These are phyloP conservation scores for Saguinus midas DNA, from an alignment of 2,113 vertebrate species.

Conservation along the genomic window DNA sequence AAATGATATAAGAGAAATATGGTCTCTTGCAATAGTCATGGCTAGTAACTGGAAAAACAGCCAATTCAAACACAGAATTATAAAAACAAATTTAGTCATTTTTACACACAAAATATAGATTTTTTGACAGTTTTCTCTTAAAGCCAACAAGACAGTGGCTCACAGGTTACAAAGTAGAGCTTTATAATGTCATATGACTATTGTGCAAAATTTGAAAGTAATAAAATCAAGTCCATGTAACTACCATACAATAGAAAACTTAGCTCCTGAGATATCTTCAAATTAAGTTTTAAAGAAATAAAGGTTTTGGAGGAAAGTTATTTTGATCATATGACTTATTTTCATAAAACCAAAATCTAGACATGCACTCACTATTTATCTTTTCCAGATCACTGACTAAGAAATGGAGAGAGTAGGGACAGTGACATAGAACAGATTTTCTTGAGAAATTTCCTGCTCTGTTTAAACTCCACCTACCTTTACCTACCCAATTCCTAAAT, in stretches of 20 bases:
- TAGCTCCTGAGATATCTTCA: background rate
- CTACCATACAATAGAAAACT: background rate
- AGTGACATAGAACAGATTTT: background rate
- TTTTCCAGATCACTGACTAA: background rate
- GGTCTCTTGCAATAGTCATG: background rate
- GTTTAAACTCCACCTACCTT: background rate
- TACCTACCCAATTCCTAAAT: background rate
- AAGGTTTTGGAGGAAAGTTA: background rate
- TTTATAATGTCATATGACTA: background rate
- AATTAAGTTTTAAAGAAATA: background rate
- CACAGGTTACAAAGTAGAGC: background rate
- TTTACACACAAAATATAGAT: background rate
- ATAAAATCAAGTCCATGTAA: background rate
- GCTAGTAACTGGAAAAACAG: background rate
- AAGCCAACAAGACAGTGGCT: background rate
- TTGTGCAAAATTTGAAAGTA: background rate
- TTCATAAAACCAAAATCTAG: background rate
- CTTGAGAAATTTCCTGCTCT: background rate
- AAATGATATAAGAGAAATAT: background rate
- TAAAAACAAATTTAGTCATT: background rate
- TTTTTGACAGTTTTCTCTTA: background rate
- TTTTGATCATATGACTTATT: conserved; percentile 2
- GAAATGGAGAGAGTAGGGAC: background rate
- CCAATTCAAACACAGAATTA: background rate
- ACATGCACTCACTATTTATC: background rate